phyloP scores from a whole-genome alignment of 1,140 invertebrate species.

The Aphidius gifuensis region DNA sequence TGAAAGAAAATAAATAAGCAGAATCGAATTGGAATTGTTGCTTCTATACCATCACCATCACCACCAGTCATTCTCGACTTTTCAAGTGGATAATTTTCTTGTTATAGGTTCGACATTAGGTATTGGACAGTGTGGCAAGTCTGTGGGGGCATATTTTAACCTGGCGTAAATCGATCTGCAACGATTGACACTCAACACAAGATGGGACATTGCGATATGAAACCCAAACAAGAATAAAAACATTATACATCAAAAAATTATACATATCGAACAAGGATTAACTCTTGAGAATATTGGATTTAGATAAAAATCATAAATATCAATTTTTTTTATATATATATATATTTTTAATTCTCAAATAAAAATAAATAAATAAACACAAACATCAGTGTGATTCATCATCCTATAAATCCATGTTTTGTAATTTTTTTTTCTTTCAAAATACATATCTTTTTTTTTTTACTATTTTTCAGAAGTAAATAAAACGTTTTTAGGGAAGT shows the following conservation, averaged over 20 bases:
- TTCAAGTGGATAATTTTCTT: slow-evolving; percentile 55
- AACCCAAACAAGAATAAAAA: slow-evolving; percentile 10
- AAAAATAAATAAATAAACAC: no score
- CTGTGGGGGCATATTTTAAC: neutral
- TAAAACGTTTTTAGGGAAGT: slow-evolving; percentile 8
- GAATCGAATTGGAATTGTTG: slow-evolving; percentile 21
- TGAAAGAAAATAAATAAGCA: slow-evolving; percentile 6
- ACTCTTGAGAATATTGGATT: slow-evolving; percentile 45
- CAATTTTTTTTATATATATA: slow-evolving; percentile 32
- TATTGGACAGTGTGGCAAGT: slow-evolving; percentile 25
- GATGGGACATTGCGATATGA: slow-evolving; percentile 22
- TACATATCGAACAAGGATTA: slow-evolving; percentile 33
- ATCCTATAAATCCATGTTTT: neutral
- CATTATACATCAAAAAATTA: slow-evolving; percentile 28
- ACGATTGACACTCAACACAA: slow-evolving; percentile 25
- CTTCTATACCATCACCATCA: slow-evolving; percentile 15
- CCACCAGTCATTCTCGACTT: slow-evolving; percentile 32
- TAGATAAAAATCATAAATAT: slow-evolving; percentile 36
- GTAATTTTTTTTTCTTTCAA: slow-evolving; percentile 1
- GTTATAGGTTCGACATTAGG: slow-evolving; percentile 49
- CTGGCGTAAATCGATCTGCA: slow-evolving; percentile 22
- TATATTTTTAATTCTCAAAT: no score
- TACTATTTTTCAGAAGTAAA: neutral
- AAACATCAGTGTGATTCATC: no score
- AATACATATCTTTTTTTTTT: neutral